phyloP scores from a whole-genome alignment of 1,140 invertebrate genomes.

The Meteorus sp. region DNA sequence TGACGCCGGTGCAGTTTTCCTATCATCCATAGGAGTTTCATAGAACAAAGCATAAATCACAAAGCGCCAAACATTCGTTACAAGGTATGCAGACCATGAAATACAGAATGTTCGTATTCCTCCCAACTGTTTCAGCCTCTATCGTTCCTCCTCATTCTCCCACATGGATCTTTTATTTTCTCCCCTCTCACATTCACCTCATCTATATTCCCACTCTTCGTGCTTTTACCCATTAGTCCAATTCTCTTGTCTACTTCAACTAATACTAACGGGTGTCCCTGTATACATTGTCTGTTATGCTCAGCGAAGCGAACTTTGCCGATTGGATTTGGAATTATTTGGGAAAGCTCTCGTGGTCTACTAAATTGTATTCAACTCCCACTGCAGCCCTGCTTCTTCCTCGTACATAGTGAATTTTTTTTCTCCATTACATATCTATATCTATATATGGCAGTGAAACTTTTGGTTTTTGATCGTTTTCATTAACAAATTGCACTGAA shows the following conservation, averaged over 20 bases:
- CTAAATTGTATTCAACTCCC: too few species aligned
- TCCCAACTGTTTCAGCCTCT: neutral
- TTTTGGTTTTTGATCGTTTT: too few species aligned
- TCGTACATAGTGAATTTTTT: too few species aligned
- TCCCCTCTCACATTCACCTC: too few species aligned
- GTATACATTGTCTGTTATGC: conserved; percentile 33
- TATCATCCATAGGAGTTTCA: conserved; percentile 17
- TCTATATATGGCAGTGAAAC: too few species aligned
- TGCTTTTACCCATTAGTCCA: neutral
- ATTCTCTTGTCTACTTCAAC: conserved; percentile 14
- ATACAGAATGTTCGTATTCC: conserved; percentile 39
- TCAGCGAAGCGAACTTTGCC: conserved; percentile 41
- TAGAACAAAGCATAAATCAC: conserved; percentile 56
- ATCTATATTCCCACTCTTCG: neutral
- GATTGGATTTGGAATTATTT: conserved; percentile 43
- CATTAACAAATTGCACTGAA: too few species aligned
- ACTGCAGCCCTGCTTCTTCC: too few species aligned
- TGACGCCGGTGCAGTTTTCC: conserved; percentile 3
- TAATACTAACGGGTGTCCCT: conserved; percentile 13
- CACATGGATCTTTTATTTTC: conserved; percentile 43
- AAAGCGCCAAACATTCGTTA: conserved; percentile 55
- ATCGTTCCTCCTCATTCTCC: neutral
- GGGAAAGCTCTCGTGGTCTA: neutral
- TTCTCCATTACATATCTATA: too few species aligned
- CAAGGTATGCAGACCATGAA: conserved; percentile 51